Evolutionary conservation across 2,113 vertebrate species (phyloP), one percentile per base, ranked within the genome.

Genomic region (Carollia perspicillata): DNA sequence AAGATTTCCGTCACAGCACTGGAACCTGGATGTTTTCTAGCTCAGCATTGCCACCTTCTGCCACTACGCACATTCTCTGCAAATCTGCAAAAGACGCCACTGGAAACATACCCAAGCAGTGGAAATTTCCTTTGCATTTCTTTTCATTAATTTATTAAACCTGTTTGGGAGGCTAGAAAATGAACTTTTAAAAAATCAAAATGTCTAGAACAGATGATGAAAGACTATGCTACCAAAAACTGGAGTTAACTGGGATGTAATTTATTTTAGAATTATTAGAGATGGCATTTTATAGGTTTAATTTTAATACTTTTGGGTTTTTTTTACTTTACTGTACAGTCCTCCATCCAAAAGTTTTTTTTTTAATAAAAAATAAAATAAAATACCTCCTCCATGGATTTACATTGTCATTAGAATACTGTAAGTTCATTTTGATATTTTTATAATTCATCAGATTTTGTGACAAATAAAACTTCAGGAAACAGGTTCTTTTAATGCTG

Each of bases 21-120:
- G 17, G 30, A 78, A 55, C 16, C 14, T 17, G 10, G 66, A 1
- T 26, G 11, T 58, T 90, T 88, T 92, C 58, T 84, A 95, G 93
- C 96, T 94, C 94, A 92, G 88, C 95, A 95, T 85, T 90, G 96
- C 94, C 97, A 95, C 72, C 95, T 97, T 68, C 94, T 96, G 96
- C 49, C 60, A 18, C 28, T 30, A 3, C 16, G 8, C 6, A 20
- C 0, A 3, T 10, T 11, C 13, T 91, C 30, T 44, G 3, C 47
- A 30, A 18, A 65, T 58, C 37, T 63, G 4, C 58, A 22, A 79
- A 89, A 69, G 17, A 51, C 14, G 33, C 20, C 55, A 0, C 66
- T 77, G 37, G 37, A 47, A 60, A 42, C 8, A 11, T 1, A 33
- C 3, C 35, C n/a, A 37, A 3, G 71, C 6, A 4, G 23, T 17